Conservation (phyloP, 2,888 invertebrate species). For the Sialis lutaria region DNA sequence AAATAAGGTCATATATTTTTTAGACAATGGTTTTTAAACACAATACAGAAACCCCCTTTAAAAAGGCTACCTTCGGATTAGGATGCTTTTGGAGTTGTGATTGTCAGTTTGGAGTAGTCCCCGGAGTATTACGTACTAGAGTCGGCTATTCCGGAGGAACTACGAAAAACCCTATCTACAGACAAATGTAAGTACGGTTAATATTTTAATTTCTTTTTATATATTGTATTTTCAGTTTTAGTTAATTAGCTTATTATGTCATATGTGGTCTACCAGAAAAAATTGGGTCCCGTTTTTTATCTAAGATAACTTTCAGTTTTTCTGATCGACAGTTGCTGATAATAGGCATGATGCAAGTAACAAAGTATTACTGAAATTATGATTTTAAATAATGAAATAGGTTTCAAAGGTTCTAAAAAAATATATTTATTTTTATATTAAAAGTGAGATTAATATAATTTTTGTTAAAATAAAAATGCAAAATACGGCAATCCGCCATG, state of each 20-base stretch:
- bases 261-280: too few species aligned
- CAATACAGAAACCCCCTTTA: slow-evolving; percentile 41
- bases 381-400: too few species aligned
- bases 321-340: too few species aligned
- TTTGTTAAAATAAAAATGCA: too few species aligned
- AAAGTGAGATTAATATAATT: too few species aligned
- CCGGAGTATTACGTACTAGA: slow-evolving; percentile 66
- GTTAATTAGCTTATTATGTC: neutral
- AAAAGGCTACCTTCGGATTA: slow-evolving; percentile 80
- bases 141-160: slow-evolving; percentile 89
- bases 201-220: neutral
- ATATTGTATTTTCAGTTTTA: neutral
- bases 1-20: neutral
- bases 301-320: too few species aligned
- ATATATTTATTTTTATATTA: too few species aligned
- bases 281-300: too few species aligned
- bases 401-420: too few species aligned
- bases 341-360: too few species aligned
- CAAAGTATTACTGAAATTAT: too few species aligned
- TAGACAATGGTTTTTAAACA: slow-evolving; percentile 20
- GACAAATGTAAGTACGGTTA: slow-evolving; percentile 51
- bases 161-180: slow-evolving; percentile 63
- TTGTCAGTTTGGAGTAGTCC: slow-evolving; percentile 58
- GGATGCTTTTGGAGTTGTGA: slow-evolving; percentile 91
- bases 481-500: too few species aligned